A percentile compares a stretch with the other conserved stretches of the same genome.
Evolutionary conservation across 2,113 vertebrate species (phyloP).

Genomic region (Anolis carolinensis): DNA sequence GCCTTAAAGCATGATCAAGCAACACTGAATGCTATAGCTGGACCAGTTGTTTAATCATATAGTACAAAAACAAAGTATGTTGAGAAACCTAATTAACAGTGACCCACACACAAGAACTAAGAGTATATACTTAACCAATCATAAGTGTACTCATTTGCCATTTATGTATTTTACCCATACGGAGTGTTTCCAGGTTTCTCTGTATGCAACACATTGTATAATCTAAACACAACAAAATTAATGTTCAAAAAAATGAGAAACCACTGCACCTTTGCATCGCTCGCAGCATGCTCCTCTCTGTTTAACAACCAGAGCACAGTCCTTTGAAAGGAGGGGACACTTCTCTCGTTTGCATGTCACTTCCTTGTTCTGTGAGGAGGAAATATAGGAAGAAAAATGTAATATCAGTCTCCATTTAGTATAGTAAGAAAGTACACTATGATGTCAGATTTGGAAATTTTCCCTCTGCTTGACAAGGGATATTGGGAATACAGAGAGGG

Average conservation of each 20-base stretch:
- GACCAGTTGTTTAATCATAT: not conserved
- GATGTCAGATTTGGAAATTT: not conserved
- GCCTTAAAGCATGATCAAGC: no score
- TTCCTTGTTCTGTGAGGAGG: constrained; percentile 86
- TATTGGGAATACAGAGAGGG: constrained; percentile 3
- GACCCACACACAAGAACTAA: not conserved
- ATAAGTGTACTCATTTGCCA: not conserved
- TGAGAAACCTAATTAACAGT: not conserved
- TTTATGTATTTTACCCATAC: not conserved
- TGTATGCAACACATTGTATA: not conserved
- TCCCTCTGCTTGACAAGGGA: constrained; percentile 17
- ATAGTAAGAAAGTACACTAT: not conserved
- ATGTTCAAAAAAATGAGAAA: not conserved
- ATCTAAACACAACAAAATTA: not conserved
- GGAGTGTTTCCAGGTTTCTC: not conserved
- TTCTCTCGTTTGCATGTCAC: constrained; percentile 97
- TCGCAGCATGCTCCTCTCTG: constrained; percentile 95
- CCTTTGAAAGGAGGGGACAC: constrained; percentile 86
- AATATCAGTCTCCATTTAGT: constrained; percentile 10
- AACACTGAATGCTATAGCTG: not conserved
- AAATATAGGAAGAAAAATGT: constrained; percentile 45
- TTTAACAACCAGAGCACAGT: constrained; percentile 94
- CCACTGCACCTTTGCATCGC: constrained; percentile 89
- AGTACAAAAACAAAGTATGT: not conserved
- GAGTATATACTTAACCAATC: not conserved